These are phyloP conservation scores for Dicaeum eximium DNA, from an alignment of 2,113 vertebrate species.

Conservation along the genomic window DNA sequence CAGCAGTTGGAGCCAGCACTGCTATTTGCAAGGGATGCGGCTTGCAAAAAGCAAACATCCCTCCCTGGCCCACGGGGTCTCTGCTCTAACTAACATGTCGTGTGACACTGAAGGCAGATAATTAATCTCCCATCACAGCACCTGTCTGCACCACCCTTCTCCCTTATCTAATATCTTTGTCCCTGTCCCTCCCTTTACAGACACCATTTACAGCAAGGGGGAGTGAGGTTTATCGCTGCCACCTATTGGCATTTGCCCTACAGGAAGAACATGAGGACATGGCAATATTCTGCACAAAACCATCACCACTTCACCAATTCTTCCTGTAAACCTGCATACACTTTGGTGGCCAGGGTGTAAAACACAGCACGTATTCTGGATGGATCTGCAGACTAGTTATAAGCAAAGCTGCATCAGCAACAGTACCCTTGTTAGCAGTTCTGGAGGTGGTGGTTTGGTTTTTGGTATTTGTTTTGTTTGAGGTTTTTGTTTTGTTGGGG, in stretches of 20 bases:
- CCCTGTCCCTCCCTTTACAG: background rate
- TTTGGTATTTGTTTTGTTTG: background rate
- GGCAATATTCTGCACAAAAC: background rate
- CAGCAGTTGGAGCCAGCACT: background rate
- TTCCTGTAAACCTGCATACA: background rate
- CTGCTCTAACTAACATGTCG: background rate
- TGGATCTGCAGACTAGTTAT: background rate
- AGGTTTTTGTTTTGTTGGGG: rapidly evolving
- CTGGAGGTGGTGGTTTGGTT: background rate
- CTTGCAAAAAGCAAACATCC: conserved; percentile 67
- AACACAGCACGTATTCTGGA: background rate
- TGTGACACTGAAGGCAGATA: conserved; percentile 62
- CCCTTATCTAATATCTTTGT: background rate
- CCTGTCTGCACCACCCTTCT: conserved; percentile 42
- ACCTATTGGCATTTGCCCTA: conserved; percentile 20
- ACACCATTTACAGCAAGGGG: background rate
- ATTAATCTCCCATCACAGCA: conserved; percentile 72
- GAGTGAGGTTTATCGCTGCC: conserved; percentile 15
- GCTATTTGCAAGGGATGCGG: conserved; percentile 65
- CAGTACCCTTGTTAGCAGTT: background rate
- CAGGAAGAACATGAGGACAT: background rate
- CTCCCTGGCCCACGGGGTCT: conserved; percentile 37
- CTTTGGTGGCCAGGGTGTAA: background rate
- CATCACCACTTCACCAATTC: background rate
- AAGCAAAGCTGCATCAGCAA: background rate